Conservation (phyloP, 2,797 vertebrate species). For the Nasua narica region DNA sequence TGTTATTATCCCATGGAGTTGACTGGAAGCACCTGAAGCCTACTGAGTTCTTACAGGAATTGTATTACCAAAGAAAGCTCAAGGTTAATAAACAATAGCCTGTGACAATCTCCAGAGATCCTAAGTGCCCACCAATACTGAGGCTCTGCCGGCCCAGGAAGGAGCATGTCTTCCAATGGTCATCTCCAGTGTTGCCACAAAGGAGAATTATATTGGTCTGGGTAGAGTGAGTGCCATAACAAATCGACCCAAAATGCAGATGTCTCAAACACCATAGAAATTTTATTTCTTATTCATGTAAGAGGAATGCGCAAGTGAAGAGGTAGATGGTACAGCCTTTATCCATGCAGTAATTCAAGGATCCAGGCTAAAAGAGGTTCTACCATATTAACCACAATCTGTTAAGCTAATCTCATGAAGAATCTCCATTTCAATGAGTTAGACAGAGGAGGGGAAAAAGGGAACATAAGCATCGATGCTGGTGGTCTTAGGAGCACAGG, state of each 20-base stretch:
- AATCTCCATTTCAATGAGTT: not conserved
- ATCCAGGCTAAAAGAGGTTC: not conserved
- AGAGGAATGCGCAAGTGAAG: not conserved
- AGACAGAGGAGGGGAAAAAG: not conserved
- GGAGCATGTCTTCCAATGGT: not conserved
- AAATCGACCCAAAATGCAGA: not conserved
- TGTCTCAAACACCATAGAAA: not conserved
- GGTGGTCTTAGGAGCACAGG: not conserved
- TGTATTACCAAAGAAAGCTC: slow-evolving; percentile 69
- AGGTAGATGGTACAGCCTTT: not conserved
- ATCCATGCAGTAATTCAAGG: not conserved
- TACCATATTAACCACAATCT: not conserved
- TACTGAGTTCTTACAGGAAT: slow-evolving; percentile 61
- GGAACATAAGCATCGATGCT: not conserved
- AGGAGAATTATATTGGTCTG: not conserved
- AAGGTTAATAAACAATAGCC: slow-evolving; percentile 70
- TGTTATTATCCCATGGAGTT: slow-evolving; percentile 62
- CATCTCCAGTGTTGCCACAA: not conserved
- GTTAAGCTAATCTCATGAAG: not conserved
- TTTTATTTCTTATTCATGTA: not conserved
- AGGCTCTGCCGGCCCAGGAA: not conserved
- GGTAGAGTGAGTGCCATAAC: not conserved
- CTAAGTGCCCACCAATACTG: not conserved
- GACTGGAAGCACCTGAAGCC: slow-evolving; percentile 70
- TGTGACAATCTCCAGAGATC: slow-evolving; percentile 16